Base-by-base conservation (phyloP, 2,113 vertebrate species). In the Tetrao urogallus region DNA sequence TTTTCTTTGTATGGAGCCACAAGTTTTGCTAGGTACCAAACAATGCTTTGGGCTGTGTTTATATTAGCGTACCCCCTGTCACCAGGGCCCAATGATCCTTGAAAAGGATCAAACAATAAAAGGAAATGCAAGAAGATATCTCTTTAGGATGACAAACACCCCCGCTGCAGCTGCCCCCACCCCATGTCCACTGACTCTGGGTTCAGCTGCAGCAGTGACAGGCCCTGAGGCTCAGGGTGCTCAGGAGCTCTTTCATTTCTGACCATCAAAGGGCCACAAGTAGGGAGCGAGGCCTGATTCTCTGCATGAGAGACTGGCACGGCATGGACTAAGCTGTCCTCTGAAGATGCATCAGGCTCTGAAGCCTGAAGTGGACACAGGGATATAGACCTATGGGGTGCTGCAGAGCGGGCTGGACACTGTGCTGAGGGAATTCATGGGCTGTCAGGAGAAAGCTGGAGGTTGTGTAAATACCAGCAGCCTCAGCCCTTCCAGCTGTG, bases 401-500 rank as follows among this genome's bases (percentile, higher is more conserved):
- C 61, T 7, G 47, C 7, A 3, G 38, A 0, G 11, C n/a, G 25
- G 42, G 25, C 77, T 38, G 43, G 57, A 38, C 6, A 8, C 47
- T 78, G 24, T 65, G 45, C 54, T 43, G 48, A 66, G 88, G 48
- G 65, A 18, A 12, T 76, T 72, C 36, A 32, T 22, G 30, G 61
- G 27, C 40, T 4, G 13, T 38, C 64, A n/a, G 40, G 54, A 21
- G 54, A 93, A 92, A 93, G 72, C 36, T 28, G 66, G n/a, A 40
- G 14, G 17, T 14, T 94, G 87, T 74, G 54, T 80, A 65, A 84
- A 86, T 4, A 90, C 24, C 74, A 28, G 22, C 38, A 92, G 61
- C 61, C 93, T 81, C 82, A 96, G 61, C 71, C 50, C 74, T 84
- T 89, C 34, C 71, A 93, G 45, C 58, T 89, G 45, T 81, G 90